Conservation (phyloP, 2,888 invertebrate species). For the Thereva nobilitata region DNA sequence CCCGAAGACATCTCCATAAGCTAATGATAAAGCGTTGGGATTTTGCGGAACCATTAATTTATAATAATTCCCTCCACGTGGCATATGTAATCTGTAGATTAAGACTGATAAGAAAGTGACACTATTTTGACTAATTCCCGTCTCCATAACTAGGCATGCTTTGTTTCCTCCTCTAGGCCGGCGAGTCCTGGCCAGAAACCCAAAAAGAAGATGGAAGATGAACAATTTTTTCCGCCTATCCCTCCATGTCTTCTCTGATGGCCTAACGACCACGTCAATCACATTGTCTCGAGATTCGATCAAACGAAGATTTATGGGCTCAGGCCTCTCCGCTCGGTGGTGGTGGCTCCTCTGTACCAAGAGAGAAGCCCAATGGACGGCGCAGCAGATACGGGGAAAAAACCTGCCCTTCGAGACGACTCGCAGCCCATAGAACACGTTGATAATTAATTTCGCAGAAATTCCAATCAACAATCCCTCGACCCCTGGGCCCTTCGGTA, state of each 20-base stretch:
- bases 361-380: slow-evolving; percentile 10
- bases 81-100: not conserved
- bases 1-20: slow-evolving; percentile 26
- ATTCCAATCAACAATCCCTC: slow-evolving; percentile 35
- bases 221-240: not conserved
- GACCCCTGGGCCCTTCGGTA: not conserved
- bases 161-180: no score
- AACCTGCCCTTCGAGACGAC: slow-evolving; percentile 26
- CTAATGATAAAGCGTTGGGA: slow-evolving; percentile 3
- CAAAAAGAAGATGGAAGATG: not conserved
- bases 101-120: no score
- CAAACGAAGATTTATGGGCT: slow-evolving; percentile 37
- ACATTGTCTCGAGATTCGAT: slow-evolving; percentile 32
- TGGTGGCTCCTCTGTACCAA: not conserved
- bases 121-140: no score
- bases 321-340: not conserved
- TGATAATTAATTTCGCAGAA: slow-evolving; percentile 38
- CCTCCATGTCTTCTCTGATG: slow-evolving; percentile 4
- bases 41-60: slow-evolving; percentile 6
- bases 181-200: no score
- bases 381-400: slow-evolving; percentile 6
- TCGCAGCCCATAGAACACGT: slow-evolving; percentile 34
- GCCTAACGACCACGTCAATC: slow-evolving; percentile 36
- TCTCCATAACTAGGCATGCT: no score
- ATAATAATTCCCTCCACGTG: slow-evolving; percentile 4